These are phyloP conservation scores for Sternotherus odoratus DNA, from an alignment of 2,797 vertebrate species.

Conservation along the genomic window DNA sequence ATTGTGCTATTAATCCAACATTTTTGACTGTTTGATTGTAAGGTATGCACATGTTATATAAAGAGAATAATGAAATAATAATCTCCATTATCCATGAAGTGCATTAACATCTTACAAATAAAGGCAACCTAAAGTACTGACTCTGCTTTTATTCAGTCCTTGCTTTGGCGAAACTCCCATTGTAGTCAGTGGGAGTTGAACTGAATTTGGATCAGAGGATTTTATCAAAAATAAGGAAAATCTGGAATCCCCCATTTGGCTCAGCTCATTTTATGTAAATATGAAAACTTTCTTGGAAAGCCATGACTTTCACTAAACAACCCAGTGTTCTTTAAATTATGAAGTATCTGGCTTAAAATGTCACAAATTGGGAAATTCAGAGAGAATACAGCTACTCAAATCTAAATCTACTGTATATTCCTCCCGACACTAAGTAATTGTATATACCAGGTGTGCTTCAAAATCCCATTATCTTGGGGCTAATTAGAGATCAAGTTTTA, in stretches of 20 bases:
- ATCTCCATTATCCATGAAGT: neutral
- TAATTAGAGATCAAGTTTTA: conserved; percentile 1
- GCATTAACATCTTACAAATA: neutral
- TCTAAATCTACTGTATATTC: conserved; percentile 41
- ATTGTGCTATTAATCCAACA: neutral
- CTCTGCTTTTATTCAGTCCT: neutral
- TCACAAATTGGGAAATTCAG: neutral
- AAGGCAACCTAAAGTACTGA: neutral
- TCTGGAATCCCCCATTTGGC: neutral
- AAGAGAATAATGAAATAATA: neutral
- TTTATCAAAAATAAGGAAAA: neutral
- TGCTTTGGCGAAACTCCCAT: neutral
- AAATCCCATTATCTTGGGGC: neutral
- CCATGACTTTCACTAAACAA: neutral
- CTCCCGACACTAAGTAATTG: conserved; percentile 41
- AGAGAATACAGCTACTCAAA: conserved; percentile 14
- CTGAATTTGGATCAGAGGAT: neutral
- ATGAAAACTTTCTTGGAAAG: neutral
- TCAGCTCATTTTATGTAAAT: neutral
- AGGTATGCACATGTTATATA: neutral
- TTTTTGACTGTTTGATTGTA: neutral
- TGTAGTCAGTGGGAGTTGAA: neutral
- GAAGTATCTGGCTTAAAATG: conserved; percentile 15
- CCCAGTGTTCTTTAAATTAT: neutral
- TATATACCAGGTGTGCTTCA: conserved; percentile 40